Evolutionary conservation across 2,113 vertebrate genomes (phyloP).

Genomic region (Tursiops truncatus): DNA sequence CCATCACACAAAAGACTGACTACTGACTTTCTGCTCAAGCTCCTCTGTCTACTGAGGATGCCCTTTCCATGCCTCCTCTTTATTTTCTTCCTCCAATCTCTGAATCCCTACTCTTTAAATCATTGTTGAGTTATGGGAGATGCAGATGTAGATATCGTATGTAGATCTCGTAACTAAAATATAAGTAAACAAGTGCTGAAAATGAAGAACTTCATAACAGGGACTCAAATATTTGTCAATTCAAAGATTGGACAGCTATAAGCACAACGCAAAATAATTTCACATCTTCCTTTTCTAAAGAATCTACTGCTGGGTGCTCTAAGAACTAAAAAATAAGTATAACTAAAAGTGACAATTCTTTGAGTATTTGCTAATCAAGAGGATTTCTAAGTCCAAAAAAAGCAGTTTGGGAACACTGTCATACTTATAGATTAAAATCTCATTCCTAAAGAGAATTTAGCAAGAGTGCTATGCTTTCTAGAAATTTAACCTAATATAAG

Average conservation of each 20-base stretch:
- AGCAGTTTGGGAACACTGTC: background rate
- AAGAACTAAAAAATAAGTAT: constrained; percentile 26
- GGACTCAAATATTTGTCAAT: background rate
- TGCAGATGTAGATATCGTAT: background rate
- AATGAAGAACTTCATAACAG: background rate
- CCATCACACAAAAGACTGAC: background rate
- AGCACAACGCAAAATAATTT: background rate
- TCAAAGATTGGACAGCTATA: background rate
- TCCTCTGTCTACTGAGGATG: background rate
- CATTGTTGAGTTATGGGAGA: background rate
- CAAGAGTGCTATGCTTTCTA: background rate
- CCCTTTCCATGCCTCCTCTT: background rate
- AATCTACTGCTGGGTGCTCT: background rate
- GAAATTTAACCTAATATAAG: constrained; percentile 48
- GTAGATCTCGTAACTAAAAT: background rate
- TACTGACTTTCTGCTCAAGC: background rate
- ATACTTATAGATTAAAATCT: constrained; percentile 27
- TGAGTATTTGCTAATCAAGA: background rate
- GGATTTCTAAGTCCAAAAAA: constrained; percentile 28
- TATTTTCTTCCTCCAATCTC: background rate
- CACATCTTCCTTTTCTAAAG: background rate
- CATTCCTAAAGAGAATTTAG: constrained; percentile 17
- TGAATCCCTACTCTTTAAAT: background rate
- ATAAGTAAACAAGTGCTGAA: background rate
- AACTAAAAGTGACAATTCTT: background rate